Percentiles rank a stretch among this genome's conserved stretches.
Evolutionary conservation across 2,797 vertebrate species (phyloP).

Genomic region (Gallinago nigripennis): DNA sequence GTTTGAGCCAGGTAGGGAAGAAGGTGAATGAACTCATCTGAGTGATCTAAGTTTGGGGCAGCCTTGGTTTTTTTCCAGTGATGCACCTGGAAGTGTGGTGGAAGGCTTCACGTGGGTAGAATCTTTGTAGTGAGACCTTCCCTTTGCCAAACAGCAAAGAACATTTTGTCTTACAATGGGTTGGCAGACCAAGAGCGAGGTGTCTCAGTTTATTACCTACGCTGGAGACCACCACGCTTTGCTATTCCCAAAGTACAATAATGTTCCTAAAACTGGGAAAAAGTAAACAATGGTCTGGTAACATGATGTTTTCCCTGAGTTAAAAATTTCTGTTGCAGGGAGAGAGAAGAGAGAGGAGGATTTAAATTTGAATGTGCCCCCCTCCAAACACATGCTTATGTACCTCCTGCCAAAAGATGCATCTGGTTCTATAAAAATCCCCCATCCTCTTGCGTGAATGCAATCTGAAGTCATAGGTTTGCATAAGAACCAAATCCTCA

Average conservation of each 20-base stretch:
- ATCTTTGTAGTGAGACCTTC: not conserved
- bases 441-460: constrained; percentile 37
- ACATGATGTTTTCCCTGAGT: not conserved
- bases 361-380: constrained; percentile 49
- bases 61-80: not conserved
- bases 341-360: not conserved
- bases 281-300: not conserved
- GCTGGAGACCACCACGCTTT: not conserved
- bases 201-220: not conserved
- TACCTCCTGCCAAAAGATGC: constrained; percentile 59
- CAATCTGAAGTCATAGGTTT: constrained; percentile 60
- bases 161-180: not conserved
- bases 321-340: not conserved
- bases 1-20: not conserved
- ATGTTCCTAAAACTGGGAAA: not conserved
- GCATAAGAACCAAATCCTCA: constrained; percentile 50
- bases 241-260: not conserved
- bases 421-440: constrained; percentile 64
- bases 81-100: not conserved
- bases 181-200: not conserved
- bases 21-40: not conserved
- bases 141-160: not conserved
- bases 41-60: not conserved
- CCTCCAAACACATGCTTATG: not conserved
- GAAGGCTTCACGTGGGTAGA: not conserved